Percentiles rank a stretch among this genome's conserved stretches.
These are phyloP conservation scores for Drosophila obscura DNA, from an alignment of 1,140 invertebrate genomes.

Conservation along the genomic window DNA sequence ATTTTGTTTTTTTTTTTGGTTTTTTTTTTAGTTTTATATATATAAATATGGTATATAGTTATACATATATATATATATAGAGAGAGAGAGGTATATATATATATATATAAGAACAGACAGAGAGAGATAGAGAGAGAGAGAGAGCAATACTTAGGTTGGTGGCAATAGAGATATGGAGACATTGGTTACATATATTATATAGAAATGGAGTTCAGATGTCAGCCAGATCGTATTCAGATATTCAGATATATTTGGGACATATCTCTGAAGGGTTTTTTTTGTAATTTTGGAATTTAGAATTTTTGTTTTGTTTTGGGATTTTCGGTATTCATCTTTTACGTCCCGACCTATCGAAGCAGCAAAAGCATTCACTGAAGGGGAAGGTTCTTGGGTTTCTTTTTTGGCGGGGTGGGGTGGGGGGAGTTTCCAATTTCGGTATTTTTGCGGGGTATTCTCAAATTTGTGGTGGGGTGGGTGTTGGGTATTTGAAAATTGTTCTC, in stretches of 20 bases:
- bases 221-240: conserved; percentile 43
- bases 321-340: too few species aligned
- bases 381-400: conserved; percentile 9
- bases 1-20: conserved; percentile 57
- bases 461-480: background rate
- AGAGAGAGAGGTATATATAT: conserved; percentile 40
- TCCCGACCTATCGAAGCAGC: conserved; percentile 72
- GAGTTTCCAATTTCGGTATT: conserved; percentile 5
- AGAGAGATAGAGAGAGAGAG: conserved; percentile 38
- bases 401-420: background rate
- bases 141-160: conserved; percentile 52
- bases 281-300: conserved; percentile 1
- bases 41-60: conserved; percentile 36
- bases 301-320: too few species aligned
- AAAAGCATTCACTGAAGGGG: conserved; percentile 78
- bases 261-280: background rate
- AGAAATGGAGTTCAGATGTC: conserved; percentile 45
- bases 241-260: conserved; percentile 5
- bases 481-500: background rate
- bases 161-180: conserved; percentile 36
- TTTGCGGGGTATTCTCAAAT: conserved; percentile 1
- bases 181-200: conserved; percentile 14
- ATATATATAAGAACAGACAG: conserved; percentile 49
- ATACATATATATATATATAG: conserved; percentile 50
- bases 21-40: conserved; percentile 42